A percentile compares a stretch with the other conserved stretches of the same genome.
Evolutionary conservation across 2,113 vertebrate species (phyloP).

Genomic region (Laterallus jamaicensis): DNA sequence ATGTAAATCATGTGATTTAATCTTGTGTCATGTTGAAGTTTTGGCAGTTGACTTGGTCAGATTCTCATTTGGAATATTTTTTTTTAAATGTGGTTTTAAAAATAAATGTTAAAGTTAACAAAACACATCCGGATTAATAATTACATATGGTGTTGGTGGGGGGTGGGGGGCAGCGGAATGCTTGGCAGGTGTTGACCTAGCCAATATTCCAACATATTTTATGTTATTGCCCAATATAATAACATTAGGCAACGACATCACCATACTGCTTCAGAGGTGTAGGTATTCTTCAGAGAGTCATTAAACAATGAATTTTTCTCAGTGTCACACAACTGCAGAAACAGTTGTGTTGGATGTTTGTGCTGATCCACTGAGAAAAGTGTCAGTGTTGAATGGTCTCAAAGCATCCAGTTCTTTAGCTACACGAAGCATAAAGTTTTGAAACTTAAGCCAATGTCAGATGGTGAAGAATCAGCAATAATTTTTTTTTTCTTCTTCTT

Average conservation of each 20-base stretch:
- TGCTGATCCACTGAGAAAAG: conserved; percentile 3
- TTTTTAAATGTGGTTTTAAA: background rate
- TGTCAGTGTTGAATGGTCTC: background rate
- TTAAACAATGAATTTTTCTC: conserved; percentile 33
- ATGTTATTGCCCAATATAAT: conserved; percentile 48
- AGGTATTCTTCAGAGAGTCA: conserved; percentile 33
- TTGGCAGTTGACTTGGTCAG: conserved; percentile 1
- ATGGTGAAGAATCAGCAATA: background rate
- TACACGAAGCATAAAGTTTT: background rate
- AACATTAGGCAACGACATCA: conserved; percentile 24
- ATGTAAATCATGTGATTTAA: background rate
- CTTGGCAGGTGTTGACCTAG: conserved; percentile 49
- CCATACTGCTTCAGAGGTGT: conserved; percentile 50
- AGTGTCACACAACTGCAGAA: conserved; percentile 31
- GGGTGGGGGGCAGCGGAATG: background rate
- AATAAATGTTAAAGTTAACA: conserved; percentile 43
- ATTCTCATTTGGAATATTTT: background rate
- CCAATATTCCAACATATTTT: conserved; percentile 33
- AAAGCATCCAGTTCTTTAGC: background rate
- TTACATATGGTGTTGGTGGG: background rate
- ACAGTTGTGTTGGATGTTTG: conserved; percentile 16
- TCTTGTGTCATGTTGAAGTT: background rate
- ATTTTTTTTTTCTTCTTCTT: background rate
- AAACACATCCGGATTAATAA: conserved; percentile 45
- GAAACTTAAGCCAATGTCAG: background rate